Percentiles rank a stretch among this genome's conserved stretches.
Conservation (phyloP, 2,797 vertebrate species). For the Spinus pinus region DNA sequence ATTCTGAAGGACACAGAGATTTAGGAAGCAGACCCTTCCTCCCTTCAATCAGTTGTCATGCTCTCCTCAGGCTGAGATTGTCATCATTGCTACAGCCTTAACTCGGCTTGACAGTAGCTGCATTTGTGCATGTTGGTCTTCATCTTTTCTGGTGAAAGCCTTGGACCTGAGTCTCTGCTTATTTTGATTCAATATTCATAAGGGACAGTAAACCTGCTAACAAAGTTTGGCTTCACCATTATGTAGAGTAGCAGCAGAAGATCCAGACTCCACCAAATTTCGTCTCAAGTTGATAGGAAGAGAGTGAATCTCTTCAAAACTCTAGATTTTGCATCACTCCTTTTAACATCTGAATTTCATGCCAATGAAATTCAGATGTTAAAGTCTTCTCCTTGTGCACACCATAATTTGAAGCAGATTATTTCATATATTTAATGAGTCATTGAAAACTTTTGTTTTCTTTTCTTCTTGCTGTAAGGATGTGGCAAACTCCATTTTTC, state of each 20-base stretch:
- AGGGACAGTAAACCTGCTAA: background rate
- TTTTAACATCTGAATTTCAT: background rate
- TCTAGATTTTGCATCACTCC: background rate
- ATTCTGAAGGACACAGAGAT: constrained; percentile 44
- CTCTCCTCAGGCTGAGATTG: background rate
- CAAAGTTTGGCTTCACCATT: background rate
- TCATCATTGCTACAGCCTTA: constrained; percentile 19
- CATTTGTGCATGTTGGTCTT: constrained; percentile 39
- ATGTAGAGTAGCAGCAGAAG: background rate
- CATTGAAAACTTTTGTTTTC: background rate
- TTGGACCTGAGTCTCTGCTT: background rate
- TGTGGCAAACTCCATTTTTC: background rate
- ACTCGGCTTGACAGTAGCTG: constrained; percentile 54
- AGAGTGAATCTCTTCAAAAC: background rate
- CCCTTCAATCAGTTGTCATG: constrained; percentile 36
- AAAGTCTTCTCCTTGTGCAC: background rate
- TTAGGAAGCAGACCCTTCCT: constrained; percentile 34
- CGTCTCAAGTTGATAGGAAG: background rate
- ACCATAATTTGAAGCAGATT: background rate
- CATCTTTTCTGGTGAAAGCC: constrained; percentile 29
- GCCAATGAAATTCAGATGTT: background rate
- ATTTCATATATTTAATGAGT: background rate
- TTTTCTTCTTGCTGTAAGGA: background rate
- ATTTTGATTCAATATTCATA: constrained; percentile 8
- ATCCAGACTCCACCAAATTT: background rate